phyloP scores from a whole-genome alignment of 1,140 invertebrate species.

The Calosoma granatense region DNA sequence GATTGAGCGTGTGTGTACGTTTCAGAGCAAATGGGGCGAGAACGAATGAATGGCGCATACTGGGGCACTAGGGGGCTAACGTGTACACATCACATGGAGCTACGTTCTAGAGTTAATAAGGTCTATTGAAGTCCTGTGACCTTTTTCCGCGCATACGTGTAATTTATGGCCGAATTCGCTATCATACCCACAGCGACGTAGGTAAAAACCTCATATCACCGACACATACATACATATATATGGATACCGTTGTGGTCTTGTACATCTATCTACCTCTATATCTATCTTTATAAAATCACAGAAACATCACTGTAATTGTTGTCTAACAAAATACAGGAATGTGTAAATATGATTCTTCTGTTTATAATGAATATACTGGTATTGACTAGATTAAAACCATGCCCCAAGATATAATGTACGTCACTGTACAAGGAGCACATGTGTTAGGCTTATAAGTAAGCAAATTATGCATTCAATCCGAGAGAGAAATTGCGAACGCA shows the following conservation, averaged over 20 bases:
- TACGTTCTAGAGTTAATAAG: background rate
- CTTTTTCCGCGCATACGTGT: background rate
- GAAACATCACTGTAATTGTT: too few relatives aligned
- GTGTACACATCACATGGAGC: background rate
- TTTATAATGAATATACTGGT: too few relatives aligned
- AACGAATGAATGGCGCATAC: background rate
- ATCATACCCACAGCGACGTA: too few relatives aligned
- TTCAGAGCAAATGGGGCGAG: slow-evolving; percentile 2
- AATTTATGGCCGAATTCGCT: background rate
- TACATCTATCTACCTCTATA: background rate
- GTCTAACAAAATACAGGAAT: too few relatives aligned
- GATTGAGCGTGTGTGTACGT: background rate
- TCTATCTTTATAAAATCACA: background rate
- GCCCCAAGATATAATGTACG: background rate
- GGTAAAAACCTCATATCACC: too few relatives aligned
- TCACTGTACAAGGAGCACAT: background rate
- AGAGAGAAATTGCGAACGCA: background rate
- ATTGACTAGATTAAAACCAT: too few relatives aligned
- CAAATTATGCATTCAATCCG: background rate
- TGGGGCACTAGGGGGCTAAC: background rate
- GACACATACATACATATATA: background rate
- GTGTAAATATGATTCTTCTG: too few relatives aligned
- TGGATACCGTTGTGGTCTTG: background rate
- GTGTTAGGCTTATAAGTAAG: background rate
- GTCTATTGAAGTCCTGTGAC: background rate